Conservation (phyloP, 2,888 invertebrate genomes). For the Ashinkailepas kermadecensis region DNA sequence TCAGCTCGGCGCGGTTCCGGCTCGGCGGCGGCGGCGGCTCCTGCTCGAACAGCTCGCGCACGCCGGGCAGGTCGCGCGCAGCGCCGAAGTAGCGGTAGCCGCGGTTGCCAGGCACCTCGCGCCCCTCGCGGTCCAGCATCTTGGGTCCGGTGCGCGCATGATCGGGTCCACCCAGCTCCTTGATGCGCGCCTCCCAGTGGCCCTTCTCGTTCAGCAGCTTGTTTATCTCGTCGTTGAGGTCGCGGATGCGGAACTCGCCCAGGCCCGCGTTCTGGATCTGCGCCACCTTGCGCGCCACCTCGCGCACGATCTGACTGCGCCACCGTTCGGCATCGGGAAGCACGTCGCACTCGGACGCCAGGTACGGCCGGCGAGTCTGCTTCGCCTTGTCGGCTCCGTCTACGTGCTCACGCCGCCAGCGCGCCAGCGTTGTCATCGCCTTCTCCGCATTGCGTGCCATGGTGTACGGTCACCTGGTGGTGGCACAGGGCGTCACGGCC, state of each 20-base stretch:
- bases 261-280: conserved; percentile 98
- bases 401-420: conserved; percentile 95
- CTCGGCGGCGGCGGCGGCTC: conserved; percentile 83
- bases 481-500: no score
- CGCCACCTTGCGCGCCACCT: conserved; percentile 96
- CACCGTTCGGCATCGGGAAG: conserved; percentile 90
- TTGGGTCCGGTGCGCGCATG: conserved; percentile 83
- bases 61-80: conserved; percentile 95
- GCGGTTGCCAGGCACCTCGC: conserved; percentile 94
- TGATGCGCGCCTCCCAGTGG: conserved; percentile 97
- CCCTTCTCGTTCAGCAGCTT: conserved; percentile 72
- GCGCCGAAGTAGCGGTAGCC: conserved; percentile 99
- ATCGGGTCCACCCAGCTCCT: conserved; percentile 90
- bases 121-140: conserved; percentile 87
- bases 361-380: conserved; percentile 73
- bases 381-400: conserved; percentile 61
- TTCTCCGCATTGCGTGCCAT: conserved; percentile 95
- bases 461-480: background rate
- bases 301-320: conserved; percentile 91
- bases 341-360: conserved; percentile 91
- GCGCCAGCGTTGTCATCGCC: conserved; percentile 95
- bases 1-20: conserved; percentile 89
- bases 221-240: conserved; percentile 98
- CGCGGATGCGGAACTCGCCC: conserved; percentile 96
- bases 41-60: conserved; percentile 93